Percentiles rank a stretch among this genome's conserved stretches.
Evolutionary conservation across 2,888 invertebrate genomes (phyloP).

Genomic region (Tenthredo mesomela): DNA sequence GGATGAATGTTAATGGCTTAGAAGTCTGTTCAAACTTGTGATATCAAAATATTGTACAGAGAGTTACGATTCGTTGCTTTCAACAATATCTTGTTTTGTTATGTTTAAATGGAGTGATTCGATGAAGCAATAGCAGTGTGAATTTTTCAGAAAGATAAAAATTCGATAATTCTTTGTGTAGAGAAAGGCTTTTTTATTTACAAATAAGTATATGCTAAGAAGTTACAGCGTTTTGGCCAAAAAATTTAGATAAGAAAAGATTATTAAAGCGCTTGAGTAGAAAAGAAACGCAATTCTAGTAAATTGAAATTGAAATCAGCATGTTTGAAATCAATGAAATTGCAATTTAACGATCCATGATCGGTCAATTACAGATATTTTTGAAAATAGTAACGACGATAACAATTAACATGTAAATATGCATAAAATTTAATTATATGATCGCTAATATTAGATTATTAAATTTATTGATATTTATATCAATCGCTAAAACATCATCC

Average conservation of each 20-base stretch:
- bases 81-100: neutral
- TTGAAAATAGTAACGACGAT: neutral
- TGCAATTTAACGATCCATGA: neutral
- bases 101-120: neutral
- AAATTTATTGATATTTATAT: neutral
- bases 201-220: constrained; percentile 49
- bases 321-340: neutral
- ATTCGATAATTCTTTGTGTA: neutral
- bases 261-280: neutral
- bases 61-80: neutral
- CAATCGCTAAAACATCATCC: constrained; percentile 30
- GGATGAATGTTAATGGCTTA: neutral
- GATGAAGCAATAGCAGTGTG: neutral
- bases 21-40: neutral
- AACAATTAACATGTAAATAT: constrained; percentile 2
- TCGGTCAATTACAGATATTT: neutral
- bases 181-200: constrained; percentile 54
- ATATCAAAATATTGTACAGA: neutral
- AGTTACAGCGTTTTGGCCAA: neutral
- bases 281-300: neutral
- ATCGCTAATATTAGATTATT: constrained; percentile 15
- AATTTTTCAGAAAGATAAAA: neutral
- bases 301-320: neutral
- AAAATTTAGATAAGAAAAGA: neutral
- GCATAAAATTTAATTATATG: constrained; percentile 2